Conservation (phyloP, 1,140 invertebrate species). For the Temnothorax nylanderi region DNA sequence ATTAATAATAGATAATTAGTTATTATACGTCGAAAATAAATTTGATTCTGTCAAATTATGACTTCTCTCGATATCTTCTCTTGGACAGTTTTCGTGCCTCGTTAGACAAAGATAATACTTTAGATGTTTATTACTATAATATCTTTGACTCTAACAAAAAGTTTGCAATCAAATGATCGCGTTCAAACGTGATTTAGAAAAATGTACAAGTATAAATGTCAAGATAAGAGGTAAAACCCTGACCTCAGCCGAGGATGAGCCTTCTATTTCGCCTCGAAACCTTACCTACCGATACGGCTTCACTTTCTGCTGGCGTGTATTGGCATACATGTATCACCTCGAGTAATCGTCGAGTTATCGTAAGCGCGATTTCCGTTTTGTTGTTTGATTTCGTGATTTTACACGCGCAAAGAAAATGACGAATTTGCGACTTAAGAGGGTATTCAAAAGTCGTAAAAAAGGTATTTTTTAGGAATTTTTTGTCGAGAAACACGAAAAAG, state of each 20-base stretch:
- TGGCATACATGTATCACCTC: not conserved
- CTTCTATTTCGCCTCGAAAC: constrained; percentile 78
- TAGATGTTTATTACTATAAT: not conserved
- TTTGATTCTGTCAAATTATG: not conserved
- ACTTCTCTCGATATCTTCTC: not conserved
- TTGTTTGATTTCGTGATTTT: not conserved
- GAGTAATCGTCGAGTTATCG: not conserved
- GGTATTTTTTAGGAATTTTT: too few species aligned
- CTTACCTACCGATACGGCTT: constrained; percentile 75
- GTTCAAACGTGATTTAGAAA: not conserved
- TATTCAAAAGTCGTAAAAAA: too few species aligned
- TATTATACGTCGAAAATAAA: not conserved
- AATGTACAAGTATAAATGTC: constrained; percentile 66
- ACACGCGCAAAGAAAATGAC: not conserved
- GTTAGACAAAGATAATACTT: not conserved
- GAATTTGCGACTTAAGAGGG: not conserved
- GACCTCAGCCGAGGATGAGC: constrained; percentile 70
- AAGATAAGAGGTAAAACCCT: constrained; percentile 69
- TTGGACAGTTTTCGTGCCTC: not conserved
- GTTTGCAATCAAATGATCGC: not conserved
- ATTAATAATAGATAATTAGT: not conserved
- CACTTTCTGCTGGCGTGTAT: constrained; percentile 24
- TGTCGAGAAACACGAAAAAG: too few species aligned
- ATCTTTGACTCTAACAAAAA: not conserved
- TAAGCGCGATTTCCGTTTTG: not conserved